Evolutionary conservation across 2,888 invertebrate genomes (phyloP), one percentile per base, ranked within the genome.

Genomic region (Acanthosepion esculentum): DNA sequence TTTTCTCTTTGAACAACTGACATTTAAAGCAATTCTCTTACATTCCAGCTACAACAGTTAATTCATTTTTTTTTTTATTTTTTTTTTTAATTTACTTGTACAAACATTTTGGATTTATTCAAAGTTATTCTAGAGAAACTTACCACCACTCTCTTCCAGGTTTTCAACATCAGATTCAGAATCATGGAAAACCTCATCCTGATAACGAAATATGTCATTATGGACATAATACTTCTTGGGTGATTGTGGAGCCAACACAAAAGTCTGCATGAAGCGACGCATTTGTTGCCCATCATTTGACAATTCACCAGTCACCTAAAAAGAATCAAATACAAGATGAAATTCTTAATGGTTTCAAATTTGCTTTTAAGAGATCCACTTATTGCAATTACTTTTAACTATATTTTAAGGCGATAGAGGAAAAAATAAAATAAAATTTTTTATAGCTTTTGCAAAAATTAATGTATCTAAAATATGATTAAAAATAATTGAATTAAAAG

Each of bases 201-300:
- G 99, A 98, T 99, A 99, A 96, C 99, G 98, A 98, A 99, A 99
- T 97, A 99, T 99, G 98, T 99, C 99, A 98, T 99, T 99, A 98
- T 99, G 99, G 95, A 99, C 99, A 97, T 99, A 99, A 98, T 99
- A 99, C 98, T 99, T 99, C 98, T 99, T 99, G 95, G 99, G 99
- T 95, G 99, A 98, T 98, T 99, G 99, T 95, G 99, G 97, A 95
- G 99, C 99, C 97, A 99, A 98, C 95, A 99, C 99, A 98, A 99
- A 99, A 0, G 99, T 99, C 98, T 99, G 99, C 97, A 99, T 99
- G 98, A 99, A 99, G 95, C 99, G 98, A 50, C 99, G 98, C 99
- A 99, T 99, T 94, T 99, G 99, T 97, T 99, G 98, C 29, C 99
- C 99, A 97, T 99, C 99, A 98, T 99, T 99, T 95, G 99, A 99